Evolutionary conservation across 1,140 invertebrate species (phyloP), one percentile per base, ranked within the genome.

Genomic region (Nymphalis io): DNA sequence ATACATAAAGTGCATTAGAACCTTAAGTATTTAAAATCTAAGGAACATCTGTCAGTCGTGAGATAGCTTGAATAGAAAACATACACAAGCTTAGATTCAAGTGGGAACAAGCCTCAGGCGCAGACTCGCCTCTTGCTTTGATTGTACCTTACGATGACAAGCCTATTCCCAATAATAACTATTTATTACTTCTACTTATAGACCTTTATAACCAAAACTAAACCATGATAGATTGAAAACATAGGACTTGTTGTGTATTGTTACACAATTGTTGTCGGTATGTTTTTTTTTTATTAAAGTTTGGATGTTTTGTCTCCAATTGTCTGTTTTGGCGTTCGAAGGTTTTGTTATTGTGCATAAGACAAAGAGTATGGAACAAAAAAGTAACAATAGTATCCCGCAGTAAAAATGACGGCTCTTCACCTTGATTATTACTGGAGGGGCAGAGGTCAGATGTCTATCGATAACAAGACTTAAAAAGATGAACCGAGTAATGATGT

Each of bases 131-230:
- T 81, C 79, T 82, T 75, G 75, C 80, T 75, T 82, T 88, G 86
- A 90, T 90, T 88, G 88, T 87, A 88, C 79, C 81, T 87, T 90
- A 87, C 79, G 84, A 88, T 79, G 87, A 90, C 88, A 90, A 82
- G 81, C 84, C 77, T 75, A 78, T 84, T 81, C 82, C 75, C 61
- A 80, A 83, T 87, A 85, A 88, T 90, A 90, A 85, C 74, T 85
- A 84, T 90, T 90, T 90, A 90, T 89, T 83, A 70, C 55, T 51
- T 23, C 55, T 62, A 69, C 60, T 59, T 44, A 57, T 23, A 51
- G 38, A 48, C 68, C 60, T 68, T 68, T 69, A 62, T 60, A 74
- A 70, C 60, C 68, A 69, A 73, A 76, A 59, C 66, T 62, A 70
- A 70, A 76, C 60, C 63, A 76, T 60, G 60, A 60, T 58, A 51